phyloP scores from a whole-genome alignment of 2,113 vertebrate species.

The Balaeniceps rex region DNA sequence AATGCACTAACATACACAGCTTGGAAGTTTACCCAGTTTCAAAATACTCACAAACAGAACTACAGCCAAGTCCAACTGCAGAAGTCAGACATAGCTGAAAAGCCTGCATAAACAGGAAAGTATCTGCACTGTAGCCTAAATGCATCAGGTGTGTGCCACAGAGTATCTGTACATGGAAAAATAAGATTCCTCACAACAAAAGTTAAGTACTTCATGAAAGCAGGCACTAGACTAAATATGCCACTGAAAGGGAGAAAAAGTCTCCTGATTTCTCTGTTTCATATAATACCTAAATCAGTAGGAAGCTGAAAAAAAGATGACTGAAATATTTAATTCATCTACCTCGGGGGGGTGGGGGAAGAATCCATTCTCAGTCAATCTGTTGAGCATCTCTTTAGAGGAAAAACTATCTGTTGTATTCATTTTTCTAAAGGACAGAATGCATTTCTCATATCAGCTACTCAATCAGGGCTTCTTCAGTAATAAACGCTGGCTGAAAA shows the following conservation, averaged over 20 bases:
- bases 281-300: neutral
- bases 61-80: neutral
- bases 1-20: neutral
- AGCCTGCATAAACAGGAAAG: neutral
- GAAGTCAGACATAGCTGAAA: neutral
- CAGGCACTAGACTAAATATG: neutral
- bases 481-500: neutral
- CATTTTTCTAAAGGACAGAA: neutral
- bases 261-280: neutral
- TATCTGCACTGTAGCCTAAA: neutral
- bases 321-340: neutral
- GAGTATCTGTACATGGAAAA: neutral
- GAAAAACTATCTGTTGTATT: neutral
- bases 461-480: neutral
- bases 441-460: neutral
- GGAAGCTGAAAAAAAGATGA: neutral
- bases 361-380: neutral
- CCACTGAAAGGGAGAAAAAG: neutral
- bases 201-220: neutral
- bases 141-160: neutral
- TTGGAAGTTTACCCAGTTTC: neutral
- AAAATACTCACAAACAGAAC: neutral
- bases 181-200: neutral
- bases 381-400: neutral
- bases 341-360: fast-evolving